A percentile compares a stretch with the other conserved stretches of the same genome.
Evolutionary conservation across 1,140 invertebrate genomes (phyloP).

Genomic region (Drosophila sechellia): DNA sequence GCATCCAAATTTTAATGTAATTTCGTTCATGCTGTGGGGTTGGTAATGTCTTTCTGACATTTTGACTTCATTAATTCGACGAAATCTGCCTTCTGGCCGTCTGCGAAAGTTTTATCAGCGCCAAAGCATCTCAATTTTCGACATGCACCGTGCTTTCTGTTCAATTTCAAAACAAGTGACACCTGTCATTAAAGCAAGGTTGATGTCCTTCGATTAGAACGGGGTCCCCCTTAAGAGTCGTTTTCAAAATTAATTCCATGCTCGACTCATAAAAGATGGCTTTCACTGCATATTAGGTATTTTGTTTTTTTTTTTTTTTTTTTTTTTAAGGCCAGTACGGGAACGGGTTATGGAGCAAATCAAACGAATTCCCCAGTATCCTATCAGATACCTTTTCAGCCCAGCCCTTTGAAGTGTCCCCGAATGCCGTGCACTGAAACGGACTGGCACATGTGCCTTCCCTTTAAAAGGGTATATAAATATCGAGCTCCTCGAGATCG

Average conservation of each 20-base stretch:
- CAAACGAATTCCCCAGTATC: background rate
- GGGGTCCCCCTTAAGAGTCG: no score
- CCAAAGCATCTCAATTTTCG: constrained; percentile 36
- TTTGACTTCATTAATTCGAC: constrained; percentile 52
- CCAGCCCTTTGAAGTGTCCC: background rate
- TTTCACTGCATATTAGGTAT: no score
- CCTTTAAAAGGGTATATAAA: constrained; percentile 39
- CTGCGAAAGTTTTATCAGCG: constrained; percentile 49
- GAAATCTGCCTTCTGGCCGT: constrained; percentile 32
- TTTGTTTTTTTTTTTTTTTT: no score
- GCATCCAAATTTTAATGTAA: constrained; percentile 40
- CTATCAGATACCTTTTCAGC: background rate
- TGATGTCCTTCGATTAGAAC: background rate
- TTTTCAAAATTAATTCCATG: background rate
- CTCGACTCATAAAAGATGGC: no score
- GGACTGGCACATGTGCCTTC: constrained; percentile 2
- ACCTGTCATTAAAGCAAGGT: background rate
- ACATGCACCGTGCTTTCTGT: background rate
- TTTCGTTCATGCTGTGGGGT: constrained; percentile 19
- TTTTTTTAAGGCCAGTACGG: no score
- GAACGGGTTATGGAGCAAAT: background rate
- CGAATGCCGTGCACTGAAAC: background rate
- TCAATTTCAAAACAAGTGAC: constrained; percentile 1
- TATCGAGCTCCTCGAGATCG: constrained; percentile 33
- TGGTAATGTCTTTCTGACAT: constrained; percentile 21